phyloP scores from a whole-genome alignment of 2,113 vertebrate species.

The Lanius collurio region DNA sequence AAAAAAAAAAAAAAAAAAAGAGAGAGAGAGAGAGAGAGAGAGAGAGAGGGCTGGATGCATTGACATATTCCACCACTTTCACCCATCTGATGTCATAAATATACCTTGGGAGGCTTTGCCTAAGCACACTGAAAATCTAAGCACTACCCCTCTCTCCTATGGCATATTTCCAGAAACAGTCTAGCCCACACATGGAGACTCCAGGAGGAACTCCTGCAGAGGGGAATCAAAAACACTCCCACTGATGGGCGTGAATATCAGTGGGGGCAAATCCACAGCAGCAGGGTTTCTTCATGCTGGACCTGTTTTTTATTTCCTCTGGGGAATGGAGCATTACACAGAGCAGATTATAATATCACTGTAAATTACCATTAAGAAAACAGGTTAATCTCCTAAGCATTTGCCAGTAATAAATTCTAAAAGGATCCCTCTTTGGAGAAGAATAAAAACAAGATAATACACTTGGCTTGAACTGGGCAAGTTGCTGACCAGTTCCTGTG shows the following conservation, averaged over 20 bases:
- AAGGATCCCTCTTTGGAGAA: neutral
- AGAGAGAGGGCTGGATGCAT: neutral
- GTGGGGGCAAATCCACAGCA: neutral
- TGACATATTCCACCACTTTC: neutral
- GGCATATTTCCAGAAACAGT: neutral
- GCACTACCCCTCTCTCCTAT: neutral
- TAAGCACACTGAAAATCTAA: neutral
- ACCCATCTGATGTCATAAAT: neutral
- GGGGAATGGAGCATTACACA: neutral
- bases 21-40: too few relatives aligned
- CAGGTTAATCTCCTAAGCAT: neutral
- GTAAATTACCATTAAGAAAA: conserved; percentile 16
- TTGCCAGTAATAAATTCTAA: conserved; percentile 6
- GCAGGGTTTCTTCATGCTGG: neutral
- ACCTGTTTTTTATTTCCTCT: conserved; percentile 6
- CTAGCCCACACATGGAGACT: neutral
- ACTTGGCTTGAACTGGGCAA: neutral
- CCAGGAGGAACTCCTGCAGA: neutral
- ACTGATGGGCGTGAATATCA: neutral
- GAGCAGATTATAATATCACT: neutral
- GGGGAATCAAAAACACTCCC: neutral
- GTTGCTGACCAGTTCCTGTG: neutral
- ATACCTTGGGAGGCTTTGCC: neutral
- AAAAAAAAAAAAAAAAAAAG: neutral
- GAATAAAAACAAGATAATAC: conserved; percentile 5